These are phyloP conservation scores for Henricia sp. DNA, from an alignment of 53 echinoderm and acorn worm genomes.

Conservation along the genomic window DNA sequence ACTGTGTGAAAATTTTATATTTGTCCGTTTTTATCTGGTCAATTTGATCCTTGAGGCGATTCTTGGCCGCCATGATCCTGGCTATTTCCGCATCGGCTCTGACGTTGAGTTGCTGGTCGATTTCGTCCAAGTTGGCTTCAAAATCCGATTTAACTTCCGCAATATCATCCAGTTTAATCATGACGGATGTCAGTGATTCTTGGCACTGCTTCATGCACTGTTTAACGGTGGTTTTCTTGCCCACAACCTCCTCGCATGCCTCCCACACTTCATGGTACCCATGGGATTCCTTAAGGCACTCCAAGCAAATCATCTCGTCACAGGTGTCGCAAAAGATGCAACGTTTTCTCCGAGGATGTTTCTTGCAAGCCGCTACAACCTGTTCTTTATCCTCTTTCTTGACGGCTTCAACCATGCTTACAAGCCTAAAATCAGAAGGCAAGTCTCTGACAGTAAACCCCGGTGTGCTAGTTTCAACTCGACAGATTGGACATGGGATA, in stretches of 20 bases:
- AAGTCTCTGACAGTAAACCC: not conserved
- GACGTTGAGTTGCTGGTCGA: not conserved
- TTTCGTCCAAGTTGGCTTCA: not conserved
- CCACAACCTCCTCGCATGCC: not conserved
- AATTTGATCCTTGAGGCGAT: not conserved
- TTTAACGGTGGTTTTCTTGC: not conserved
- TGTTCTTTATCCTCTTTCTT: not conserved
- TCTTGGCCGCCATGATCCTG: not conserved
- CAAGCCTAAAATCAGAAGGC: not conserved
- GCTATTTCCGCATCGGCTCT: not conserved
- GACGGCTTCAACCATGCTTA: constrained; percentile 1
- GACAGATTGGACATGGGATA: not conserved
- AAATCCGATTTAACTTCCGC: not conserved
- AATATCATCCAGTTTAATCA: not conserved
- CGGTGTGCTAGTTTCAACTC: not conserved
- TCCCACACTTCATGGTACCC: not conserved
- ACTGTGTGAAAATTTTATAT: not conserved
- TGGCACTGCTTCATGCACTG: not conserved
- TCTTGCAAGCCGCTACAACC: not conserved
- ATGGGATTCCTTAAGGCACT: not conserved
- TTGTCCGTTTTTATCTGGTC: not conserved
- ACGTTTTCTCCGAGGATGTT: not conserved
- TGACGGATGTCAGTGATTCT: too few species aligned
- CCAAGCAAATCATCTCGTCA: not conserved
- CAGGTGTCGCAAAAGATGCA: not conserved